phyloP scores from a whole-genome alignment of 2,113 vertebrate genomes.

The Asarcornis scutulata region DNA sequence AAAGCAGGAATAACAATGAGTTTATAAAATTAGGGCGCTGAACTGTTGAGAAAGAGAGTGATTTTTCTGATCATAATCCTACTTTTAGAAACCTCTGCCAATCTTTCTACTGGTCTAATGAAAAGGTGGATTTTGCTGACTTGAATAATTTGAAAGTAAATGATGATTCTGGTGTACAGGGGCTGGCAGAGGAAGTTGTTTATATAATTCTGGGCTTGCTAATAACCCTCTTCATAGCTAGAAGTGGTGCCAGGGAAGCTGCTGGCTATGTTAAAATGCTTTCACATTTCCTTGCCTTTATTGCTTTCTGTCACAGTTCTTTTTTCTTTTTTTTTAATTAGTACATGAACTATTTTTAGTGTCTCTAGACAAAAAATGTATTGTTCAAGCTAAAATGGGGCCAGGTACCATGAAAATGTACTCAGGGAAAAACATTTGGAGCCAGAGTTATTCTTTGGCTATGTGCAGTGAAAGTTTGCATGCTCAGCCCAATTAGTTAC shows the following conservation, averaged over 20 bases:
- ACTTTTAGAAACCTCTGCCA: slow-evolving; percentile 27
- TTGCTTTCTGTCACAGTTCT: slow-evolving; percentile 65
- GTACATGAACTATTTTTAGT: slow-evolving; percentile 29
- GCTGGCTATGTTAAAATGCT: slow-evolving; percentile 51
- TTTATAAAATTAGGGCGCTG: slow-evolving; percentile 30
- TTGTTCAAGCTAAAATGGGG: slow-evolving; percentile 30
- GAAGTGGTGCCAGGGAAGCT: slow-evolving; percentile 63
- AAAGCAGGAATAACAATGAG: background rate
- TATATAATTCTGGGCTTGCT: slow-evolving; percentile 62
- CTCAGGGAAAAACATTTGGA: background rate
- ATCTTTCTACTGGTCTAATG: slow-evolving; percentile 3
- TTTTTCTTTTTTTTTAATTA: slow-evolving; percentile 53
- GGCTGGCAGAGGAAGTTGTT: slow-evolving; percentile 55
- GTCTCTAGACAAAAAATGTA: slow-evolving; percentile 21
- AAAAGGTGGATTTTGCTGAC: slow-evolving; percentile 62
- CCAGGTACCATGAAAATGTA: slow-evolving; percentile 40
- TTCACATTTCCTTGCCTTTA: slow-evolving; percentile 47
- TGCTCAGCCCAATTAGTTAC: slow-evolving; percentile 49
- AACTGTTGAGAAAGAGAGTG: background rate
- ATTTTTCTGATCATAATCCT: slow-evolving; percentile 21
- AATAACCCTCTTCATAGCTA: slow-evolving; percentile 60
- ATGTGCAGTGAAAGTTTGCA: background rate
- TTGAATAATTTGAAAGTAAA: slow-evolving; percentile 40
- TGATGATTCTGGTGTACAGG: slow-evolving; percentile 21
- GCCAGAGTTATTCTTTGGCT: slow-evolving; percentile 9